Percentiles rank a stretch among this genome's conserved stretches.
Evolutionary conservation across 2,797 vertebrate species (phyloP).

Genomic region (Molossus molossus): DNA sequence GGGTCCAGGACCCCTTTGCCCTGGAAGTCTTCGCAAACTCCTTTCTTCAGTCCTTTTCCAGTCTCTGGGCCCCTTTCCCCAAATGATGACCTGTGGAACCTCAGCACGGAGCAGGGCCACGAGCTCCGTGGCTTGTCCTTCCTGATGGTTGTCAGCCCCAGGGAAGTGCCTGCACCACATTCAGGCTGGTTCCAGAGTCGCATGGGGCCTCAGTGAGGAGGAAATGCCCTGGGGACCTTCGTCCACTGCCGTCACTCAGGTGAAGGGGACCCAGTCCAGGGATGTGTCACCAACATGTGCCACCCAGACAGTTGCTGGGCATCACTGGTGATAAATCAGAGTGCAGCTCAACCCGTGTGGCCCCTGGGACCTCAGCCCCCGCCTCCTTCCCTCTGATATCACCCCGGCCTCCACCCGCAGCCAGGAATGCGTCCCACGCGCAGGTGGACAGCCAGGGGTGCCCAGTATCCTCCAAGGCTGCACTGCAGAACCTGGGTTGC

Average conservation of each 20-base stretch:
- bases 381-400: too few species aligned
- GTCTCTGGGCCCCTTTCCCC: rapidly evolving
- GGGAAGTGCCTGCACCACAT: too few species aligned
- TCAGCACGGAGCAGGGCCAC: background rate
- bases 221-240: background rate
- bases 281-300: background rate
- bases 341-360: background rate
- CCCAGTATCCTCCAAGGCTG: background rate
- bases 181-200: background rate
- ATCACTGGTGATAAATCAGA: background rate
- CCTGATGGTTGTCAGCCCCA: rapidly evolving
- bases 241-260: background rate
- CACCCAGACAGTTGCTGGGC: background rate
- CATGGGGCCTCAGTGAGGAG: background rate
- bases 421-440: background rate
- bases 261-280: background rate
- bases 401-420: rapidly evolving
- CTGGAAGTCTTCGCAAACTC: background rate
- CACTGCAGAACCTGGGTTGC: background rate
- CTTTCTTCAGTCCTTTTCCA: background rate
- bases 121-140: background rate
- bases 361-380: background rate
- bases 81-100: background rate
- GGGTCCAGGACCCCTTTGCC: background rate
- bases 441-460: rapidly evolving